These are phyloP conservation scores for Metopia argyrocephala DNA, from an alignment of 2,888 invertebrate genomes.

Conservation along the genomic window DNA sequence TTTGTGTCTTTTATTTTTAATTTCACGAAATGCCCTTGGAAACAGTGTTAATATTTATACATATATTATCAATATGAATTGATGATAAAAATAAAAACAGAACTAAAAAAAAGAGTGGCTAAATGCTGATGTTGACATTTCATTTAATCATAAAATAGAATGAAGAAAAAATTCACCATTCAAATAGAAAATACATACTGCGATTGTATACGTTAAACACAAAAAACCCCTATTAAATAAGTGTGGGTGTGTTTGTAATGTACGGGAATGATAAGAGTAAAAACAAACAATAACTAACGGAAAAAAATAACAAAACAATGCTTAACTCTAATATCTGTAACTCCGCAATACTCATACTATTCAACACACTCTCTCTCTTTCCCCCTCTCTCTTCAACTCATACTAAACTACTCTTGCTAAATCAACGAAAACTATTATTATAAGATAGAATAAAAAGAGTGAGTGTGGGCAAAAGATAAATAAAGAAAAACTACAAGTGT, in stretches of 20 bases:
- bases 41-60: background rate
- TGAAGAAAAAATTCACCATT: too few relatives aligned
- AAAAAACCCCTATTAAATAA: background rate
- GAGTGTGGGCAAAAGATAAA: background rate
- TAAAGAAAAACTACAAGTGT: background rate
- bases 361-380: background rate
- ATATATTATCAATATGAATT: slow-evolving; percentile 31
- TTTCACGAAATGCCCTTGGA: background rate
- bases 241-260: background rate
- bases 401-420: background rate
- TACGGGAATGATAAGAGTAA: slow-evolving; percentile 26
- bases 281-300: background rate
- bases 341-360: background rate
- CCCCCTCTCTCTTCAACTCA: background rate
- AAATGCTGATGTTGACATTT: slow-evolving; percentile 67
- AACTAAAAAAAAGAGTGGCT: background rate
- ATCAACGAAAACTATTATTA: background rate
- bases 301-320: slow-evolving; percentile 3
- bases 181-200: slow-evolving; percentile 59
- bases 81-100: slow-evolving; percentile 25
- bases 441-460: background rate
- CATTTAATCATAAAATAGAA: slow-evolving; percentile 68
- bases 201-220: slow-evolving; percentile 1
- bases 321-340: background rate
- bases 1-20: too few relatives aligned